phyloP scores from a whole-genome alignment of 2,888 invertebrate genomes.

The Melinaea marsaeus region DNA sequence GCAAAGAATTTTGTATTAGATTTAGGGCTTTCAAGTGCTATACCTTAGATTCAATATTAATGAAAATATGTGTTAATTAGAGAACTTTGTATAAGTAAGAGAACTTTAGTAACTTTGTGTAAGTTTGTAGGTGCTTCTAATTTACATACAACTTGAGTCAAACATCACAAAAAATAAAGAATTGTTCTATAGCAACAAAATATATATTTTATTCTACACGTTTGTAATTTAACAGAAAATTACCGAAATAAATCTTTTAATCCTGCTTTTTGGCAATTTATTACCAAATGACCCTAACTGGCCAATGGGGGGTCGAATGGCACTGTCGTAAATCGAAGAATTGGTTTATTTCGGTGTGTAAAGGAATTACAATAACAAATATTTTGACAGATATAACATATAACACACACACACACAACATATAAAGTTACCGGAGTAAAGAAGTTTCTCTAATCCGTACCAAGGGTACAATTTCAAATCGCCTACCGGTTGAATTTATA shows the following conservation, averaged over 20 bases:
- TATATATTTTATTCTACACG: not conserved
- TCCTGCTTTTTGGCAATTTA: not conserved
- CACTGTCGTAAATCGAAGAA: not conserved
- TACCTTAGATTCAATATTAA: too few species aligned
- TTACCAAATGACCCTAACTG: constrained; percentile 2
- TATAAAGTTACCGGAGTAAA: not conserved
- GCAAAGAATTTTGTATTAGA: not conserved
- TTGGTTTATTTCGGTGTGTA: not conserved
- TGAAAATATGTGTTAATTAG: too few species aligned
- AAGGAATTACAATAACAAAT: not conserved
- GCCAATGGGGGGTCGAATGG: not conserved
- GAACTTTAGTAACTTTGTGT: too few species aligned
- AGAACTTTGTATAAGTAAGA: too few species aligned
- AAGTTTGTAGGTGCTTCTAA: too few species aligned
- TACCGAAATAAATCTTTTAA: not conserved
- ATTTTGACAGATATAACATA: too few species aligned
- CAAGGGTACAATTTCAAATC: constrained; percentile 5
- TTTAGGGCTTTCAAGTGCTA: too few species aligned
- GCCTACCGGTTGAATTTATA: constrained; percentile 12
- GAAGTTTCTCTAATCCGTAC: not conserved
- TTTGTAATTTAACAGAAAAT: not conserved
- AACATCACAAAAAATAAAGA: too few species aligned
- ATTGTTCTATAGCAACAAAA: not conserved
- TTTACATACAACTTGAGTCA: too few species aligned
- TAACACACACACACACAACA: too few species aligned